phyloP scores from a whole-genome alignment of 2,113 vertebrate species.

The Octodon degus region DNA sequence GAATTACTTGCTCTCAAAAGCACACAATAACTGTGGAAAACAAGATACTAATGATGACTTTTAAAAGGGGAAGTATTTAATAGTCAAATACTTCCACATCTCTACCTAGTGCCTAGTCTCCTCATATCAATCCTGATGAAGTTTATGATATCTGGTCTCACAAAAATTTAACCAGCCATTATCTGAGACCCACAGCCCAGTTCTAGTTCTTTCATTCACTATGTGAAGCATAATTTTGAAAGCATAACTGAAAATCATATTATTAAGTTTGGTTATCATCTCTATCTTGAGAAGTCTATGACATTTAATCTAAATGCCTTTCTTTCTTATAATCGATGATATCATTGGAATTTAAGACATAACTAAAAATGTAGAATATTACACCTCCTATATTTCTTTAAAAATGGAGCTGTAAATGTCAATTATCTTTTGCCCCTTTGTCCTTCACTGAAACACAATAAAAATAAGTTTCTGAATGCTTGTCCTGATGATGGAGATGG shows the following conservation, averaged over 20 bases:
- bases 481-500: neutral
- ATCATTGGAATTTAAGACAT: neutral
- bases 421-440: neutral
- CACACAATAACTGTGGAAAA: neutral
- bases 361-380: neutral
- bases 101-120: neutral
- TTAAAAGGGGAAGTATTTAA: neutral
- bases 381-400: neutral
- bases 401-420: neutral
- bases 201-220: neutral
- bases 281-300: neutral
- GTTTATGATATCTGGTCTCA: neutral
- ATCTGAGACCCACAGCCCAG: neutral
- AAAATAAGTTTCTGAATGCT: neutral
- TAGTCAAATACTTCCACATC: too few species aligned
- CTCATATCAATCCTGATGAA: neutral
- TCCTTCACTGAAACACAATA: neutral
- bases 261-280: neutral
- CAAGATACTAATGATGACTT: neutral
- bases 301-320: neutral
- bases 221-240: neutral
- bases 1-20: neutral
- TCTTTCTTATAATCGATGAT: too few species aligned
- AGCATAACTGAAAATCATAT: neutral
- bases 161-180: neutral